Base-by-base conservation (phyloP, 1,140 invertebrate species). In the Megalonaias nervosa region DNA sequence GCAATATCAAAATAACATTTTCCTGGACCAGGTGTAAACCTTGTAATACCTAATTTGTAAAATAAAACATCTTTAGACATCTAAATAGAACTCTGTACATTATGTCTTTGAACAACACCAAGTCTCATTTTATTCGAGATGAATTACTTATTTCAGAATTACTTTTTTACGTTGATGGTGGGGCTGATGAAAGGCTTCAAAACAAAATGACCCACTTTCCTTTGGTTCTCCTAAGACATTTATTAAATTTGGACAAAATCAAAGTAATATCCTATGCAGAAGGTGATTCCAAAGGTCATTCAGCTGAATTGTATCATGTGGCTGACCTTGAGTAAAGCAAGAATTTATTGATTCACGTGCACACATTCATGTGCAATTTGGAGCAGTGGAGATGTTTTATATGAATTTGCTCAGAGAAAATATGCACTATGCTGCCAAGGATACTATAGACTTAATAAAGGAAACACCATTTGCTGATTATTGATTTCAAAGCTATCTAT, bases 31-130 rank as follows among this genome's bases (percentile, higher is more conserved):
- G 77, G 16, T 62, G 31, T 77, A 14, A 60, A 3, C 14, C 16
- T 72, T 62, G 59, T 73, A 26, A 61, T 69, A 55, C 15, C 26
- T 73, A 71, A 56, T 73, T 79, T 74, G 48, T 57, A 72, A 62
- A 19, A 55, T 26, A 26, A 67, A 65, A 21, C 55, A 62, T 60
- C 11, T 71, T 67, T 59, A 66, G 75, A 58, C 75, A 77, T 77
- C 15, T 77, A 23, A 77, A 77, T 77, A 65, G 72, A 67, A 62
- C 58, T 2, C 71, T 79, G 38, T 79, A 55, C 56, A 17, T 77
- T 15, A 67, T 72, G 70, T 71, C 70, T 64, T 5, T 67, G 38
- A 55, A 48, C 56, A 58, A 59, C 3, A 13, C 71, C 21, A 55
- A 38, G 15, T 19, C 6, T 16, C 55, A 67, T 48, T 71, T 67